A percentile compares a stretch with the other conserved stretches of the same genome.
These are phyloP conservation scores for Solenopsis invicta DNA, from an alignment of 1,140 invertebrate genomes.

Conservation along the genomic window DNA sequence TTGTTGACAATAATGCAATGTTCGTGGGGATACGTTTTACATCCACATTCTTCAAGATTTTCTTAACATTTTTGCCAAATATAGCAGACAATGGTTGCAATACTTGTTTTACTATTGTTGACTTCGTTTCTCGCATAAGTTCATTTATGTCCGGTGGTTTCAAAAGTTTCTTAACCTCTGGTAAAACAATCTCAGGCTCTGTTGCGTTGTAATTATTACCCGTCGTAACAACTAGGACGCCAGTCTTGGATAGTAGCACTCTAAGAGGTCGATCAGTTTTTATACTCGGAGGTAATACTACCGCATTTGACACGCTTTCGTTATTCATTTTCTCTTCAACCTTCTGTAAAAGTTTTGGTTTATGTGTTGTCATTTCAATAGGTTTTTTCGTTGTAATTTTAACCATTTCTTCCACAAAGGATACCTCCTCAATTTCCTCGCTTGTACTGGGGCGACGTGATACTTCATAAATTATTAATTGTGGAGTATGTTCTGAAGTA, in stretches of 20 bases:
- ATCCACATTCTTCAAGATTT: constrained; percentile 36
- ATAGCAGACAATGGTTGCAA: constrained; percentile 45
- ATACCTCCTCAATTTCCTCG: neutral
- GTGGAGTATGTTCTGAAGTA: neutral
- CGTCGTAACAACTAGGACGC: constrained; percentile 23
- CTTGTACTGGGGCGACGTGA: neutral
- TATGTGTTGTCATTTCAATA: neutral
- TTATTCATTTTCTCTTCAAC: neutral
- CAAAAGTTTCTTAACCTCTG: constrained; percentile 27
- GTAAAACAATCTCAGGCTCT: constrained; percentile 17
- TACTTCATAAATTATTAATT: neutral
- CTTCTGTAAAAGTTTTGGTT: neutral
- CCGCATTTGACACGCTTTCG: neutral
- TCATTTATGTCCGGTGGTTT: constrained; percentile 3
- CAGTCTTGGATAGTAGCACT: constrained; percentile 6
- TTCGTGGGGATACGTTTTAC: constrained; percentile 41
- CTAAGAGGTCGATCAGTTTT: constrained; percentile 34
- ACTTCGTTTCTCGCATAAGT: neutral
- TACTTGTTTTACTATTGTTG: constrained; percentile 43
- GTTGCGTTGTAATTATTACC: neutral
- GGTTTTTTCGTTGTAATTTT: neutral
- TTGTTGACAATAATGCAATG: constrained; percentile 15
- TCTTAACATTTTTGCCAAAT: constrained; percentile 56
- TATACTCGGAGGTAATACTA: constrained; percentile 53
- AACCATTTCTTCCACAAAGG: neutral